Evolutionary conservation across 2,113 vertebrate genomes (phyloP).

Genomic region (Syngnathoides biaculeatus): DNA sequence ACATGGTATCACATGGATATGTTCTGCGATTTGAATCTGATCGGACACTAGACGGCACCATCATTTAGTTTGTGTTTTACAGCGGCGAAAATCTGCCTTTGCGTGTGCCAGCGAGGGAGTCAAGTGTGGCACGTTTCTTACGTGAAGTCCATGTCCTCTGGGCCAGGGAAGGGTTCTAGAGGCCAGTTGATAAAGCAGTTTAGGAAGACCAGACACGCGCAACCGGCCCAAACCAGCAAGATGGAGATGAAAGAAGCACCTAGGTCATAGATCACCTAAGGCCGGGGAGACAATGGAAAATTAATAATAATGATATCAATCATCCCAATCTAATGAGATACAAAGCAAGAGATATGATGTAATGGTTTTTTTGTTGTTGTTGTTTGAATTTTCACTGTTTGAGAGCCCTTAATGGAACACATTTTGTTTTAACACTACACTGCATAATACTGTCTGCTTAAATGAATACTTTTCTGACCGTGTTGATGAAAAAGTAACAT

Average conservation of each 20-base stretch:
- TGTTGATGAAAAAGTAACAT: too few species aligned
- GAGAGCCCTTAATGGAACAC: too few species aligned
- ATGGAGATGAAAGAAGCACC: slow-evolving; percentile 88
- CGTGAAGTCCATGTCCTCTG: slow-evolving; percentile 98
- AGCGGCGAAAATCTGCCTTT: background rate
- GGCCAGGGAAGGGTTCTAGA: slow-evolving; percentile 93
- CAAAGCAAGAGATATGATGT: too few species aligned
- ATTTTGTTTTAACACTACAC: too few species aligned
- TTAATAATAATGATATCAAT: background rate
- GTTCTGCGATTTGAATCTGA: background rate
- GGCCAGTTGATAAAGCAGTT: slow-evolving; percentile 99
- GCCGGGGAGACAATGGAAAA: slow-evolving; percentile 26
- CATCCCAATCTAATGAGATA: too few species aligned
- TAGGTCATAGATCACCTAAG: slow-evolving; percentile 91
- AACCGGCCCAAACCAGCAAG: slow-evolving; percentile 88
- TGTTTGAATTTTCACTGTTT: too few species aligned
- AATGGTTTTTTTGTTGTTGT: too few species aligned
- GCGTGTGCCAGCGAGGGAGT: background rate
- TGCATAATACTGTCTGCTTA: too few species aligned
- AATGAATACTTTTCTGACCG: too few species aligned
- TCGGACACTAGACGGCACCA: background rate
- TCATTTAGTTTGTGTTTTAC: too few species aligned
- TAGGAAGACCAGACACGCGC: slow-evolving; percentile 91
- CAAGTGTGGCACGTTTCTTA: slow-evolving; percentile 68
- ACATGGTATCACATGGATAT: background rate